A percentile compares a stretch with the other conserved stretches of the same genome.
phyloP scores from a whole-genome alignment of 2,797 vertebrate genomes.

The Acipenser ruthenus region DNA sequence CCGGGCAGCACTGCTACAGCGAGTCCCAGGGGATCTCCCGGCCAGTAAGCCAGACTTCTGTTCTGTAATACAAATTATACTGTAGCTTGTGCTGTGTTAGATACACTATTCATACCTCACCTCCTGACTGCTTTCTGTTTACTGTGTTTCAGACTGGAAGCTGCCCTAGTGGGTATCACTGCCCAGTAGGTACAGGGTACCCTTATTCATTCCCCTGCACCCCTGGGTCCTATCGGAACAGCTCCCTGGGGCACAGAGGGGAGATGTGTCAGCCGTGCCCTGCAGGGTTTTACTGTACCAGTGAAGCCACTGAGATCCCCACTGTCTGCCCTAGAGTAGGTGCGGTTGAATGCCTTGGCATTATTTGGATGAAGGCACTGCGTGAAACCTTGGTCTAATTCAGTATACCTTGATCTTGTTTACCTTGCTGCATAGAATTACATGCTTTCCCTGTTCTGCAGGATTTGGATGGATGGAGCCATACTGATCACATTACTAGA shows the following conservation, averaged over 20 bases:
- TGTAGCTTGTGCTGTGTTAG: neutral
- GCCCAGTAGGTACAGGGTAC: conserved; percentile 70
- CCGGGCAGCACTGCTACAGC: conserved; percentile 70
- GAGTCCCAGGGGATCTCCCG: conserved; percentile 57
- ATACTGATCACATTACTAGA: too few species aligned
- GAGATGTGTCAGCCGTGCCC: conserved; percentile 62
- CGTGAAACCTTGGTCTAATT: too few species aligned
- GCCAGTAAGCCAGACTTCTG: conserved; percentile 54
- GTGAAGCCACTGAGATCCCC: conserved; percentile 52
- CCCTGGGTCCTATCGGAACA: conserved; percentile 65
- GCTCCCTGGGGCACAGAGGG: conserved; percentile 48
- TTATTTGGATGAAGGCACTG: too few species aligned
- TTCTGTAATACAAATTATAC: neutral
- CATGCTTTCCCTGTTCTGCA: too few species aligned
- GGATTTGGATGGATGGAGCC: too few species aligned
- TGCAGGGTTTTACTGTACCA: conserved; percentile 61
- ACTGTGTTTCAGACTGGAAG: conserved; percentile 58
- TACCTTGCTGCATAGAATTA: neutral
- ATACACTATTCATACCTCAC: neutral
- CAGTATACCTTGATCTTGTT: too few species aligned
- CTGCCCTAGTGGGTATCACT: conserved; percentile 72
- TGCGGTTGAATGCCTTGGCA: neutral
- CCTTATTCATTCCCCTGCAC: conserved; percentile 69
- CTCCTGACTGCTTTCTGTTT: neutral
- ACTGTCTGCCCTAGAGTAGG: conserved; percentile 64